Percentiles rank a stretch among this genome's conserved stretches.
Evolutionary conservation across 2,888 invertebrate genomes (phyloP).

Genomic region (Mactromeris polynyma): DNA sequence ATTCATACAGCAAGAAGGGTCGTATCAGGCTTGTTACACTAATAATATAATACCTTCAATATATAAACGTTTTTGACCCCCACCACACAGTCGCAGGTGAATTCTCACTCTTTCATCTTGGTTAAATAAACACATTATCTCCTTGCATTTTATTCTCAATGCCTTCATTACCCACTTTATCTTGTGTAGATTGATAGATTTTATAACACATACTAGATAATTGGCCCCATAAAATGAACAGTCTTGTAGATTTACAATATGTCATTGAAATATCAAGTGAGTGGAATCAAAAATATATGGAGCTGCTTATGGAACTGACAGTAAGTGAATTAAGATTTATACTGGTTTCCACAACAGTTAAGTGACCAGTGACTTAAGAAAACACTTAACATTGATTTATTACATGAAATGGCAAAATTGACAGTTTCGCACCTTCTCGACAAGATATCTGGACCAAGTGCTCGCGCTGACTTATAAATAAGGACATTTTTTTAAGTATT

Average conservation of each 20-base stretch:
- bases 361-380: background rate
- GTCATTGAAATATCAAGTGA: conserved; percentile 1
- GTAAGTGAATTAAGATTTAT: background rate
- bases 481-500: background rate
- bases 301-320: background rate
- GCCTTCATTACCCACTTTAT: background rate
- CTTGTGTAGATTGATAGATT: background rate
- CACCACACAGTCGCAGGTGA: background rate
- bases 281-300: background rate
- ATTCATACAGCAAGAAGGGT: background rate
- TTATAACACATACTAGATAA: conserved; percentile 20
- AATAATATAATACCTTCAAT: background rate
- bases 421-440: background rate
- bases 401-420: background rate
- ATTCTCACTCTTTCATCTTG: background rate
- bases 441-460: background rate
- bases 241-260: background rate
- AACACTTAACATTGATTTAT: background rate
- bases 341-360: background rate
- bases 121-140: background rate
- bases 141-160: background rate
- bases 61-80: background rate
- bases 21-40: background rate
- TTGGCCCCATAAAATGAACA: conserved; percentile 23
- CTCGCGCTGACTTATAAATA: background rate